These are phyloP conservation scores for Drosophila limbata DNA, from an alignment of 2,888 invertebrate species.

Conservation along the genomic window DNA sequence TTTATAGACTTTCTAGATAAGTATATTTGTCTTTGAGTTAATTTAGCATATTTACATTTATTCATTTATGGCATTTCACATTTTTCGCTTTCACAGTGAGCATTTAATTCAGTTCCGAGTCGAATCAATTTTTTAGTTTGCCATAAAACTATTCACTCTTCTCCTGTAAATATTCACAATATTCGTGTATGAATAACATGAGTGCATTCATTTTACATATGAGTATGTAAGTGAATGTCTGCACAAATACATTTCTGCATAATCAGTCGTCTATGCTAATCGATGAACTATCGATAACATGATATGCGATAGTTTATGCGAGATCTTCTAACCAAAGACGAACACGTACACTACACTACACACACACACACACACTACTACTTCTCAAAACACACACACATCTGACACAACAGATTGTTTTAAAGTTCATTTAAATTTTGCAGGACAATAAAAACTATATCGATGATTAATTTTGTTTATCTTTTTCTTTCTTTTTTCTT, in stretches of 20 bases:
- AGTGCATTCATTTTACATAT: not conserved
- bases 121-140: slow-evolving; percentile 8
- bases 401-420: slow-evolving; percentile 30
- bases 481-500: slow-evolving; percentile 64
- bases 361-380: slow-evolving; percentile 12
- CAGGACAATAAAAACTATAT: slow-evolving; percentile 50
- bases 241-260: slow-evolving; percentile 2
- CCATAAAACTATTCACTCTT: slow-evolving; percentile 6
- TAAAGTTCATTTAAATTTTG: slow-evolving; percentile 38
- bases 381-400: slow-evolving; percentile 10
- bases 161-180: slow-evolving; percentile 38
- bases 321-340: slow-evolving; percentile 9
- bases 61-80: slow-evolving; percentile 7
- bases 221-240: slow-evolving; percentile 8
- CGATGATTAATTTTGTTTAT: slow-evolving; percentile 62
- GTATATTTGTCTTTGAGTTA: slow-evolving; percentile 1
- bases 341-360: slow-evolving; percentile 15
- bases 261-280: not conserved
- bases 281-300: slow-evolving; percentile 3
- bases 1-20: not conserved
- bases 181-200: not conserved
- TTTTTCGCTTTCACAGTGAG: slow-evolving; percentile 20
- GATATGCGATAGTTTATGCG: slow-evolving; percentile 5
- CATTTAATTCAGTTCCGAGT: not conserved
- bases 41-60: slow-evolving; percentile 6